Evolutionary conservation across 1,140 invertebrate genomes (phyloP).

Genomic region (Calephelis virginiensis): DNA sequence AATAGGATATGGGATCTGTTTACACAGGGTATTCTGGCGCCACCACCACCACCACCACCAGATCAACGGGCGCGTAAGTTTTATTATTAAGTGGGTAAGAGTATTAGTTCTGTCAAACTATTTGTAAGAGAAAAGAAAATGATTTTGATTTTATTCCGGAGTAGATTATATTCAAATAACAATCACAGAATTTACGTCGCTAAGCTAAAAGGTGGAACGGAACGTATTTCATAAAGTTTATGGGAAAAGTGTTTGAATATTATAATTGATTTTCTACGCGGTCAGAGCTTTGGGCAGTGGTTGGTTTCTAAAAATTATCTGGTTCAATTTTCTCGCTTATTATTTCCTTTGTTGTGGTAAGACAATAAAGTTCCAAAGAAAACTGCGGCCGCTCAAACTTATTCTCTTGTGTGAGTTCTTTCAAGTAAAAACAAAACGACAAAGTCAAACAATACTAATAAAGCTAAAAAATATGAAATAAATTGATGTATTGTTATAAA

Average conservation of each 20-base stretch:
- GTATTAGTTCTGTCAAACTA: no score
- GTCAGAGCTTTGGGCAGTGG: background rate
- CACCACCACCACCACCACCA: no score
- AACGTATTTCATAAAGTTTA: no score
- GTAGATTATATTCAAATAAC: no score
- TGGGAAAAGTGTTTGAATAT: no score
- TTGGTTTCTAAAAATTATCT: constrained; percentile 1
- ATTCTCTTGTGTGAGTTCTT: constrained; percentile 17
- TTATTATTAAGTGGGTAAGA: no score
- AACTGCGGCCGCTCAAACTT: constrained; percentile 15
- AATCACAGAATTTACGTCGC: no score
- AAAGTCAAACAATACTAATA: constrained; percentile 7
- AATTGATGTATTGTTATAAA: constrained; percentile 5
- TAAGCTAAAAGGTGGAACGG: no score
- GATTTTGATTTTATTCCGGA: no score
- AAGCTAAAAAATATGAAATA: constrained; percentile 1
- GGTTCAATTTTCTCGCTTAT: constrained; percentile 6
- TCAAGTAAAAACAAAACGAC: constrained; percentile 7
- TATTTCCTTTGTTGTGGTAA: constrained; percentile 14
- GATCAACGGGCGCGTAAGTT: rapidly evolving
- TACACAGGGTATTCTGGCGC: no score
- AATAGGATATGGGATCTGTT: no score
- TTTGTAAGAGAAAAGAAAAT: no score
- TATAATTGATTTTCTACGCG: background rate
- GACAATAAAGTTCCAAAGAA: constrained; percentile 20